Evolutionary conservation across 2,888 invertebrate species (phyloP), one percentile per base, ranked within the genome.

Genomic region (Caenorhabditis imperialis): DNA sequence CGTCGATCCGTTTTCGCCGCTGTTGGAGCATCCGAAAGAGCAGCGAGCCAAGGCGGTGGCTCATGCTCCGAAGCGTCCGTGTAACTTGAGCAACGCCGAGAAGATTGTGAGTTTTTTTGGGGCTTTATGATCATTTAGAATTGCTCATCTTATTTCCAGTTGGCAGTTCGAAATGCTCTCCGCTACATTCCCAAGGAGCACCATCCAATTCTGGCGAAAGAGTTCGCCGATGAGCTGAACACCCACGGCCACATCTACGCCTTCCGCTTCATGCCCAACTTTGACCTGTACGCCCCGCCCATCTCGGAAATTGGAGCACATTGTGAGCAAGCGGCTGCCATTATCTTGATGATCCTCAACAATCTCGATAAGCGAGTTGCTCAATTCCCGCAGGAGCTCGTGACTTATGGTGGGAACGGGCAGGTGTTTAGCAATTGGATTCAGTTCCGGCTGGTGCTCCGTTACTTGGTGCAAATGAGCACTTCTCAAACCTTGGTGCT

Each of bases 351-450:
- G 92, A 91, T 92, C 72, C 90, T 91, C 89, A 92, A 92, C 85
- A 92, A 92, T 85, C 88, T 92, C 81, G 92, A 92, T 84, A 91
- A 90, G 2, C 84, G 86, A 22, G 91, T 92, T n/a, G 91, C 91
- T 3, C 75, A 79, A 86, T 92, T 91, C 85, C 92, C 92, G 2
- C 90, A 92, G 57, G 92, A 92, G 82, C 87, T 92, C 27, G 91
- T 92, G 27, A 92, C 92, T 1, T 92, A 92, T 83, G 92, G 92
- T 1, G 92, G 91, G 8, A 92, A 92, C 84, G 92, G 92, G 1
- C 92, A 92, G 86, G 91, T 91, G 1, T 91, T 92, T 22, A 90
- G 91, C 45, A 92, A 92, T 85, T 92, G 92, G 92, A 91, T 91
- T 1, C 91, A 92, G 91, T 92, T 92, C 85, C 90, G 91, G 86